phyloP scores from a whole-genome alignment of 2,113 vertebrate species.

The Polyodon spathula region DNA sequence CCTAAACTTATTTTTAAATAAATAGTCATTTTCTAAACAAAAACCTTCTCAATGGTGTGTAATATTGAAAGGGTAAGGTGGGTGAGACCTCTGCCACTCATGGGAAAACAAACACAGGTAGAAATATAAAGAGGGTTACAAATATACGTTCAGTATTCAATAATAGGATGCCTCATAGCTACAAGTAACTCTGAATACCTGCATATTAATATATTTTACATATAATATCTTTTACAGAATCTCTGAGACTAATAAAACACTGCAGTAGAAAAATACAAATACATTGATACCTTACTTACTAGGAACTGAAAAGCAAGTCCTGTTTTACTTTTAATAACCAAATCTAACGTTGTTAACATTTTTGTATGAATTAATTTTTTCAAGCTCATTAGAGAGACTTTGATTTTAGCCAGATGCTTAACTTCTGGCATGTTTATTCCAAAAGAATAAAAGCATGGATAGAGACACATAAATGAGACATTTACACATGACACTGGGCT shows the following conservation, averaged over 20 bases:
- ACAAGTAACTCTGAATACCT: too few species aligned
- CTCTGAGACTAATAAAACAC: too few species aligned
- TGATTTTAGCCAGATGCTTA: constrained; percentile 41
- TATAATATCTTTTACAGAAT: too few species aligned
- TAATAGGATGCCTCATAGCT: too few species aligned
- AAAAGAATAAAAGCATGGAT: constrained; percentile 25
- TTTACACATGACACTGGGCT: neutral
- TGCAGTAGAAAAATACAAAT: too few species aligned
- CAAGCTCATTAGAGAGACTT: constrained; percentile 24
- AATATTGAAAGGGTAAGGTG: neutral
- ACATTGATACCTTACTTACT: too few species aligned
- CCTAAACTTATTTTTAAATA: constrained; percentile 79
- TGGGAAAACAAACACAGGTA: neutral
- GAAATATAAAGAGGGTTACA: too few species aligned
- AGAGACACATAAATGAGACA: constrained; percentile 20
- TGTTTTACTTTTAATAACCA: neutral
- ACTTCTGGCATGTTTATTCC: constrained; percentile 47
- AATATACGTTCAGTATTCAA: too few species aligned
- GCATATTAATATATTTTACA: too few species aligned
- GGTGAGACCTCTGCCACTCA: constrained; percentile 13
- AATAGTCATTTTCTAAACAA: constrained; percentile 90
- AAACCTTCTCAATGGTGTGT: constrained; percentile 34
- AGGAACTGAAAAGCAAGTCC: too few species aligned
- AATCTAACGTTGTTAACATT: neutral
- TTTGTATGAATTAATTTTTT: neutral